Evolutionary conservation across 2,797 vertebrate genomes (phyloP).

Genomic region (Phataginus tricuspis): DNA sequence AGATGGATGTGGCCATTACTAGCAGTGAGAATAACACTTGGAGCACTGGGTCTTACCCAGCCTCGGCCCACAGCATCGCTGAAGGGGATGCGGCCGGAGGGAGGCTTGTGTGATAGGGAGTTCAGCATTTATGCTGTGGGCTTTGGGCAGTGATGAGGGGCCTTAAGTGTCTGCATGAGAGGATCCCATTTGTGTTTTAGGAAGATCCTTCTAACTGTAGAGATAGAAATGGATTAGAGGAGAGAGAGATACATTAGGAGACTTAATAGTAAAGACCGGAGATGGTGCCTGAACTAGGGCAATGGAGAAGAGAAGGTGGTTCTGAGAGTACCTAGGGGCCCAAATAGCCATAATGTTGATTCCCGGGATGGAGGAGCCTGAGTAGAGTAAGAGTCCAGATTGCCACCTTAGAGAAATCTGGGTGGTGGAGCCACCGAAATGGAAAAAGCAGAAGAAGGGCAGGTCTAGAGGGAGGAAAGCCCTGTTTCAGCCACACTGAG

Average conservation of each 20-base stretch:
- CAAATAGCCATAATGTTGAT: neutral
- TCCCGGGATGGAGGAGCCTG: neutral
- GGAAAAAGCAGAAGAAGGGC: neutral
- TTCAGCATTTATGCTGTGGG: neutral
- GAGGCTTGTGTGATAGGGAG: neutral
- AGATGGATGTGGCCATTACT: neutral
- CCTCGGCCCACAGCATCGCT: neutral
- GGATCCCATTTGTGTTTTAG: constrained; percentile 21
- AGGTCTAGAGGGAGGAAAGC: neutral
- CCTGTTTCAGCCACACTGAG: neutral
- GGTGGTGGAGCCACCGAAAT: neutral
- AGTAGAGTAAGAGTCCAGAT: neutral
- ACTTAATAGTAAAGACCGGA: neutral
- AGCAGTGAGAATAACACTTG: neutral
- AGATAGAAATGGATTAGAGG: constrained; percentile 14
- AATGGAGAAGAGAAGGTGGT: neutral
- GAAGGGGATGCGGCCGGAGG: neutral
- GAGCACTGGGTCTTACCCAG: neutral
- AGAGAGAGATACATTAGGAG: neutral
- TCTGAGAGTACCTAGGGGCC: neutral
- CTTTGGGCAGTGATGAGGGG: neutral
- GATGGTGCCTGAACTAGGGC: neutral
- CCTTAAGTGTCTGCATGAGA: neutral
- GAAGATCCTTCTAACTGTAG: constrained; percentile 12
- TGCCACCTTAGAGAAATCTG: neutral